These are phyloP conservation scores for Dufourea novaeangliae DNA, from an alignment of 1,140 invertebrate genomes.

Conservation along the genomic window DNA sequence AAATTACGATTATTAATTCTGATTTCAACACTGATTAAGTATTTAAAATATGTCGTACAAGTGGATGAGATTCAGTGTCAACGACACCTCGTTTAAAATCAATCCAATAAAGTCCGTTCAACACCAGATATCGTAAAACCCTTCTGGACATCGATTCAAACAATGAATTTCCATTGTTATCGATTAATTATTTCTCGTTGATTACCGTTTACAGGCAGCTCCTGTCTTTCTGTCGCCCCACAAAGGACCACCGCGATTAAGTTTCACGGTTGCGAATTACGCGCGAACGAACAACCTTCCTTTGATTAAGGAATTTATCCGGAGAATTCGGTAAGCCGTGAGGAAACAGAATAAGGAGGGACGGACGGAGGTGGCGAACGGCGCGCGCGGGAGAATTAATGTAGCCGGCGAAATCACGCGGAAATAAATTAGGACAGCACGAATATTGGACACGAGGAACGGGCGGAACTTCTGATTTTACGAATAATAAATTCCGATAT, in stretches of 20 bases:
- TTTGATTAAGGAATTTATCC: conserved; percentile 48
- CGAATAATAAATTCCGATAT: conserved; percentile 59
- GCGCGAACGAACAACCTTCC: conserved; percentile 35
- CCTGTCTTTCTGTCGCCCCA: background rate
- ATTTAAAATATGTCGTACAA: too few relatives aligned
- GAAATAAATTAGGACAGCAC: conserved; percentile 50
- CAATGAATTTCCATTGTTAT: too few relatives aligned
- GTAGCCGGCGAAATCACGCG: conserved; percentile 45
- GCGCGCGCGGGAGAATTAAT: conserved; percentile 30
- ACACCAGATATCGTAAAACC: too few relatives aligned
- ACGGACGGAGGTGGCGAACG: background rate
- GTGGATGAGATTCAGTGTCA: too few relatives aligned
- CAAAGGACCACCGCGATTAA: conserved; percentile 14
- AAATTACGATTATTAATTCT: too few relatives aligned
- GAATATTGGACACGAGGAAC: conserved; percentile 41
- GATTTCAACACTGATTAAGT: too few relatives aligned
- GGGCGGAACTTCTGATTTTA: conserved; percentile 50
- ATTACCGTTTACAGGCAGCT: conserved; percentile 17
- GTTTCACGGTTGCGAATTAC: conserved; percentile 40
- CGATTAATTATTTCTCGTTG: conserved; percentile 4
- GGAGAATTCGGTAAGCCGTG: conserved; percentile 20
- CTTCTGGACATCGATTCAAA: too few relatives aligned
- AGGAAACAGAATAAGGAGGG: conserved; percentile 15
- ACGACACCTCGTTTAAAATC: too few relatives aligned
- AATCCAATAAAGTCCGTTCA: too few relatives aligned